These are phyloP conservation scores for Trypoxylon attenuatum DNA, from an alignment of 2,888 invertebrate genomes.

Conservation along the genomic window DNA sequence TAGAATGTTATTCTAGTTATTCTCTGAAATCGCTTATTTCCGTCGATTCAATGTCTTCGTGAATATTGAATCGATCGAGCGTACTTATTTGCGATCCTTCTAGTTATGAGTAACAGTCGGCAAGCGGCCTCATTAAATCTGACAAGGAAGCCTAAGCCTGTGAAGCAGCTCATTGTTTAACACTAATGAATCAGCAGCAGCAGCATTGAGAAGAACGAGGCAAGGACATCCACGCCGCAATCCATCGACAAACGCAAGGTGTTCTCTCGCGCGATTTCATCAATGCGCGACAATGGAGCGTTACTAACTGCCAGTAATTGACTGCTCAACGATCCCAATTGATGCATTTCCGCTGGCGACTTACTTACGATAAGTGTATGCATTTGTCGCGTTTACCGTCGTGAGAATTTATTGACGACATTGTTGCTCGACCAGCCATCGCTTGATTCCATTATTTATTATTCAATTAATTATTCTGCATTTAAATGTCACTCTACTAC, in stretches of 20 bases:
- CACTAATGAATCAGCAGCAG: conserved; percentile 4
- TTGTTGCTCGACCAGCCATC: conserved; percentile 33
- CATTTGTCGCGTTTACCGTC: conserved; percentile 2
- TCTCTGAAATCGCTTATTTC: too few species aligned
- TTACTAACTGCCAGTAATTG: conserved; percentile 54
- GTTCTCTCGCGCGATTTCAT: conserved; percentile 35
- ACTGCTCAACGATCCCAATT: conserved; percentile 45
- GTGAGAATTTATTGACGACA: conserved; percentile 51
- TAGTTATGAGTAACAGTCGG: too few species aligned
- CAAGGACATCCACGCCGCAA: conserved; percentile 6
- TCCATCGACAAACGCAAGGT: conserved; percentile 7
- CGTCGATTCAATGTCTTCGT: too few species aligned
- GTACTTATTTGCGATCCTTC: too few species aligned
- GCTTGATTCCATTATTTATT: conserved; percentile 54
- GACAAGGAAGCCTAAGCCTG: too few species aligned
- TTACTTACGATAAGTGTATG: conserved; percentile 19
- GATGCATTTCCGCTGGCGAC: conserved; percentile 46
- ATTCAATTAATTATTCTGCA: too few species aligned
- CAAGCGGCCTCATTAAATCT: too few species aligned
- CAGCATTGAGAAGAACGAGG: conserved; percentile 4
- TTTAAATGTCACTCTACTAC: too few species aligned
- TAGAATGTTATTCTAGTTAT: too few species aligned
- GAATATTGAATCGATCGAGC: too few species aligned
- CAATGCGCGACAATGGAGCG: conserved; percentile 50
- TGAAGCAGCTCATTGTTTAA: conserved; percentile 4